A percentile compares a stretch with the other conserved stretches of the same genome.
These are phyloP conservation scores for Leptodactylus fallax DNA, from an alignment of 2,797 vertebrate genomes.

Conservation along the genomic window DNA sequence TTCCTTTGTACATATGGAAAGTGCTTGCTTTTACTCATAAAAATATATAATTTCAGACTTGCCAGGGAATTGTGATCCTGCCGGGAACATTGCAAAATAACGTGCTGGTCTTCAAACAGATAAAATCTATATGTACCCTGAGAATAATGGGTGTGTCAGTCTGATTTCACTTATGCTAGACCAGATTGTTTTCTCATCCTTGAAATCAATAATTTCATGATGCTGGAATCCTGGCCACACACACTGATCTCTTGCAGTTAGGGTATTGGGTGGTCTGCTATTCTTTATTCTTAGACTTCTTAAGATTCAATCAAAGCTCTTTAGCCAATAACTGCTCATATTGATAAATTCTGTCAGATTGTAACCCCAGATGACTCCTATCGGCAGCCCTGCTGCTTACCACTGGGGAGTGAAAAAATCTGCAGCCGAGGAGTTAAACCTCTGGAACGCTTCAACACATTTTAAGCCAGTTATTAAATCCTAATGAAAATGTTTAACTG, in stretches of 20 bases:
- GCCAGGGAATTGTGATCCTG: background rate
- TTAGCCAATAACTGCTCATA: background rate
- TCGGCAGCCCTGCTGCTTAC: background rate
- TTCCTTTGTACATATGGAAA: background rate
- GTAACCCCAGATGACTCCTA: background rate
- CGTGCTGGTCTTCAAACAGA: background rate
- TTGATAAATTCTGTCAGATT: background rate
- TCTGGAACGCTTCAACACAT: background rate
- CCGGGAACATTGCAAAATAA: background rate
- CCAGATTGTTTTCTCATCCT: background rate
- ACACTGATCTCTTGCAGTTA: background rate
- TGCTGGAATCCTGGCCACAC: background rate
- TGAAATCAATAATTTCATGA: background rate
- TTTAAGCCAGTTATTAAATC: background rate
- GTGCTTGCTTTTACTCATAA: background rate
- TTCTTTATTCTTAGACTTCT: background rate
- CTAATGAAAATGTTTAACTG: conserved; percentile 3
- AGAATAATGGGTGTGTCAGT: background rate
- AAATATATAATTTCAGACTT: background rate
- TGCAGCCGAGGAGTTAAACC: background rate
- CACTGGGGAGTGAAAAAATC: background rate
- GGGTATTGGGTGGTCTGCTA: background rate
- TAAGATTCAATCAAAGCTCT: background rate
- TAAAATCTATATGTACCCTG: background rate
- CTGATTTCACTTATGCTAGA: background rate